Percentiles rank a stretch among this genome's conserved stretches.
phyloP scores from a whole-genome alignment of 2,113 vertebrate species.

The Grammomys surdaster region DNA sequence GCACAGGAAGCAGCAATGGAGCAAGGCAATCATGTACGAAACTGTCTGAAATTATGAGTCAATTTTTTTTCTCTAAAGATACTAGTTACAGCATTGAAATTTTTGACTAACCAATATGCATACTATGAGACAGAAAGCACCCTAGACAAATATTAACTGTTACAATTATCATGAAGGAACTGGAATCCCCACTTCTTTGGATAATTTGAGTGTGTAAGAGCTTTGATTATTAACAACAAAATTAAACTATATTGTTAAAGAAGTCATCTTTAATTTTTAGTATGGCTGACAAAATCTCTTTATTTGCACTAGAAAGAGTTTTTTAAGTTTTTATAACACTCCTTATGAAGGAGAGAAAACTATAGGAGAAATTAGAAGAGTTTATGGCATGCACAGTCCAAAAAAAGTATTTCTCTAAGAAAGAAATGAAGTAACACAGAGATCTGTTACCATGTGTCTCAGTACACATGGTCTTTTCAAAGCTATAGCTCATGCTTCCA shows the following conservation, averaged over 20 bases:
- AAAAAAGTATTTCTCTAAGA: neutral
- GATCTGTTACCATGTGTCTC: neutral
- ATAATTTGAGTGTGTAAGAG: neutral
- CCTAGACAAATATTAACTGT: neutral
- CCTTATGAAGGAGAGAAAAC: neutral
- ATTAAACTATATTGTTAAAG: neutral
- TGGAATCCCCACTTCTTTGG: neutral
- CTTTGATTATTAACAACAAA: slow-evolving; percentile 6
- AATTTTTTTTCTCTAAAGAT: neutral
- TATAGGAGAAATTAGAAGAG: neutral
- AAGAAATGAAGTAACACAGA: slow-evolving; percentile 32
- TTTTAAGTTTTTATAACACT: neutral
- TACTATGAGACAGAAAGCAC: neutral
- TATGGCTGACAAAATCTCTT: neutral
- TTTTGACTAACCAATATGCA: neutral
- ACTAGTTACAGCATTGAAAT: neutral
- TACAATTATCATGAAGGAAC: neutral
- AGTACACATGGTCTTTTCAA: neutral
- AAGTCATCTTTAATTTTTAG: neutral
- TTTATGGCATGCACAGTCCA: neutral
- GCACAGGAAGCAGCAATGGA: neutral
- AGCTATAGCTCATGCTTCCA: neutral
- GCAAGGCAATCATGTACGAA: neutral
- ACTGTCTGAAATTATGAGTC: neutral
- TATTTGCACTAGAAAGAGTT: neutral